Conservation (phyloP, 2,888 invertebrate species). For the Chrysolina oricalcia region DNA sequence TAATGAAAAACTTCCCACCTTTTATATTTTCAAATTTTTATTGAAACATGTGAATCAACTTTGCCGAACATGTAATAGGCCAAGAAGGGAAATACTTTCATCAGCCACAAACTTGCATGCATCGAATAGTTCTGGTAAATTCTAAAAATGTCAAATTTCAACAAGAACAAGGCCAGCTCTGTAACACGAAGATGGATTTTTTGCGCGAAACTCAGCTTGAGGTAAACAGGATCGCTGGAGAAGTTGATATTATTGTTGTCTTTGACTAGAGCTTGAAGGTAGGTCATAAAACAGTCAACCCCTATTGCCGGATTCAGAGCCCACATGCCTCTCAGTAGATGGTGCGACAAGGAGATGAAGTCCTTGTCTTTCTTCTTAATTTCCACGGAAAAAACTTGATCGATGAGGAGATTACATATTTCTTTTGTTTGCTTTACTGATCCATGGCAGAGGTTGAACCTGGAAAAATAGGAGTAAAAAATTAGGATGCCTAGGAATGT, state of each 20-base stretch:
- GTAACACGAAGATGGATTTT: not conserved
- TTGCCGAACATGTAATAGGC: conserved; percentile 73
- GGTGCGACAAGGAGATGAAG: conserved; percentile 79
- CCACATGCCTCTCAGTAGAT: conserved; percentile 82
- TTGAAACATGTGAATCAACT: conserved; percentile 16
- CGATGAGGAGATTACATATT: conserved; percentile 76
- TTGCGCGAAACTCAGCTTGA: not conserved
- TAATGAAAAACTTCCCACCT: too few species aligned
- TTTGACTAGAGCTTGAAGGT: conserved; percentile 55
- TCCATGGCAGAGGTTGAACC: conserved; percentile 82
- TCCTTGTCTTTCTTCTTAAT: conserved; percentile 76
- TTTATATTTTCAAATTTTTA: not conserved
- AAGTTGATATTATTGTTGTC: conserved; percentile 45
- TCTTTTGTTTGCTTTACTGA: conserved; percentile 78
- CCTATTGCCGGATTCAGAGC: conserved; percentile 78
- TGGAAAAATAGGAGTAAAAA: conserved; percentile 63
- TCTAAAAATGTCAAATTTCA: conserved; percentile 72
- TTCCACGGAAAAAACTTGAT: conserved; percentile 78
- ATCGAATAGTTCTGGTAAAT: conserved; percentile 78
- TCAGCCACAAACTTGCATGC: conserved; percentile 76
- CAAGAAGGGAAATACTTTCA: conserved; percentile 81
- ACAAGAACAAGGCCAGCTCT: conserved; percentile 40
- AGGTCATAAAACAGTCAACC: conserved; percentile 74
- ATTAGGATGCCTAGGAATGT: not conserved
- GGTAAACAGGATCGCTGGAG: not conserved